Percentiles rank a stretch among this genome's conserved stretches.
These are phyloP conservation scores for Alexandromys oeconomus DNA, from an alignment of 2,797 vertebrate genomes.

Conservation along the genomic window DNA sequence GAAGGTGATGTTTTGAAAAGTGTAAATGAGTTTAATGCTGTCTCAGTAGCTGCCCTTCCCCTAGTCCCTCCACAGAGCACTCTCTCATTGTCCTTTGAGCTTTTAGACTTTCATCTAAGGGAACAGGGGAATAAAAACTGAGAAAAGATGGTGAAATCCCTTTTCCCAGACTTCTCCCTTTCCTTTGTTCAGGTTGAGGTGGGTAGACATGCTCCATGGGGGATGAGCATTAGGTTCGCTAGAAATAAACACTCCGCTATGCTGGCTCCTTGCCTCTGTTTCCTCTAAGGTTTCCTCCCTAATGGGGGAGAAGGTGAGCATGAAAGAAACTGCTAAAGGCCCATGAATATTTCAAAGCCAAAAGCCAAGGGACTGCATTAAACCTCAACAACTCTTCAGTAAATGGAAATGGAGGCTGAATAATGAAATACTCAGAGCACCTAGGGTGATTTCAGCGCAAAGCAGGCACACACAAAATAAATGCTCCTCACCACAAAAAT, in stretches of 20 bases:
- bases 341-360: slow-evolving; percentile 88
- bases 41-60: slow-evolving; percentile 57
- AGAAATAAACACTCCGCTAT: neutral
- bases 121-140: neutral
- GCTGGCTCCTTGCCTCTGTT: slow-evolving; percentile 52
- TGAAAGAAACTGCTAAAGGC: slow-evolving; percentile 85
- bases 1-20: neutral
- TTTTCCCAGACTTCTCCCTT: neutral
- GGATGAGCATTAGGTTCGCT: neutral
- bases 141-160: neutral
- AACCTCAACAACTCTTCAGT: slow-evolving; percentile 78
- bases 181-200: neutral
- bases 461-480: slow-evolving; percentile 64
- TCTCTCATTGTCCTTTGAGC: slow-evolving; percentile 66
- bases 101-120: neutral
- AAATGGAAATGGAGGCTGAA: slow-evolving; percentile 78
- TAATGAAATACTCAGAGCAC: slow-evolving; percentile 80
- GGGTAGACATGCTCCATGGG: neutral
- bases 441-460: slow-evolving; percentile 74
- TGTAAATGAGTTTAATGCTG: neutral
- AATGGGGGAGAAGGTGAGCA: slow-evolving; percentile 84
- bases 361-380: slow-evolving; percentile 87
- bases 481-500: neutral
- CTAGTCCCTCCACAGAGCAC: slow-evolving; percentile 28
- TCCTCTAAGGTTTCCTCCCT: slow-evolving; percentile 69